Conservation (phyloP, 2,797 vertebrate genomes). For the Lithobates pipiens region DNA sequence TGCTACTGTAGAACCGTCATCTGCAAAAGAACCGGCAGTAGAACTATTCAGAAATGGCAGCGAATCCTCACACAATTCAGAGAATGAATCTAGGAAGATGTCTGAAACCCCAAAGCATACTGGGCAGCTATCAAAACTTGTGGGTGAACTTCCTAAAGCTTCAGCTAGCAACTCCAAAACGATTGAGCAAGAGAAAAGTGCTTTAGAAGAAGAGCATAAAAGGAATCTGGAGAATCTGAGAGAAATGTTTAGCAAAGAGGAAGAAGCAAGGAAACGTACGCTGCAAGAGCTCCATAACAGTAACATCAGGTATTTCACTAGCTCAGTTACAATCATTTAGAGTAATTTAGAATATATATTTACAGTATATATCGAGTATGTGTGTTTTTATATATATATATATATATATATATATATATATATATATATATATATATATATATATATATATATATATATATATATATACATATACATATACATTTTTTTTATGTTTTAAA, state of each 20-base stretch:
- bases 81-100: not conserved
- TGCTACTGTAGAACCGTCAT: not conserved
- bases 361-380: no score
- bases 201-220: constrained; percentile 17
- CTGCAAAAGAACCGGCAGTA: not conserved
- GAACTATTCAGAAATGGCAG: not conserved
- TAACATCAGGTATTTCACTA: constrained; percentile 31
- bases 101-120: not conserved
- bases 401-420: no score
- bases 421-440: no score
- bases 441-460: no score
- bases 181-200: not conserved
- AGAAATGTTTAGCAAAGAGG: constrained; percentile 1
- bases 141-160: not conserved
- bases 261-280: constrained; percentile 16
- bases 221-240: constrained; percentile 22
- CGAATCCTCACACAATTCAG: not conserved
- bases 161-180: not conserved
- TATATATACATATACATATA: not conserved
- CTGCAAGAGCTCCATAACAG: not conserved
- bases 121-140: not conserved
- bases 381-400: no score
- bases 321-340: not conserved
- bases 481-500: not conserved
- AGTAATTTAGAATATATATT: no score